phyloP scores from a whole-genome alignment of 2,797 vertebrate genomes.

The Ara ararauna region DNA sequence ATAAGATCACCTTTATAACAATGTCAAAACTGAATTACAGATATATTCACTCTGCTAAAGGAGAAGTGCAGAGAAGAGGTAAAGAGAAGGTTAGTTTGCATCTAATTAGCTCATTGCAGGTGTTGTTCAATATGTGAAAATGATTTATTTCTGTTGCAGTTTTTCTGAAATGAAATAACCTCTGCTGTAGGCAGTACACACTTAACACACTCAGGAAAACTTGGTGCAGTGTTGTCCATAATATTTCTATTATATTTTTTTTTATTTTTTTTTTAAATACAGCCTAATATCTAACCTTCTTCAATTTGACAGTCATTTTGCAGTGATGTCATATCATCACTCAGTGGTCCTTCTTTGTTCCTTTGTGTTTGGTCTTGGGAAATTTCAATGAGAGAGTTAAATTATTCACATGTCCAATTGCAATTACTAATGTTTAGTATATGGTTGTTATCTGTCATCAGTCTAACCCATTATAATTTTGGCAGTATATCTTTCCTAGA shows the following conservation, averaged over 20 bases:
- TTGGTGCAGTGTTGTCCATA: neutral
- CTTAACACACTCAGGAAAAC: neutral
- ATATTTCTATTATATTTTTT: too few relatives aligned
- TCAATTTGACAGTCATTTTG: neutral
- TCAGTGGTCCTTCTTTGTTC: neutral
- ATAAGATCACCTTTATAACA: neutral
- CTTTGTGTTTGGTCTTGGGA: neutral
- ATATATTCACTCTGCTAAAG: neutral
- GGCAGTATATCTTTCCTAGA: neutral
- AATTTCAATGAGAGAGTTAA: neutral
- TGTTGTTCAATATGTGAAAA: neutral
- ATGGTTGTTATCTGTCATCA: neutral
- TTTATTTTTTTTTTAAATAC: neutral
- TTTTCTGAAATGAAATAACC: neutral
- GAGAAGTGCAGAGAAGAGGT: neutral
- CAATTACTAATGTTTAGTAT: neutral
- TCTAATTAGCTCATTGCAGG: neutral
- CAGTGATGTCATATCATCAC: rapidly evolving
- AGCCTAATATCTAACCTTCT: neutral
- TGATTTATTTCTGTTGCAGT: neutral
- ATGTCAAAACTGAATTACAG: neutral
- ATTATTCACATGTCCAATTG: neutral
- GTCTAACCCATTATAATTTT: neutral
- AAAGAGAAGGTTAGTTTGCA: neutral
- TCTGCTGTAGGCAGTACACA: neutral